Percentiles rank a stretch among this genome's conserved stretches.
Conservation (phyloP, 64 coral and sea anemone genomes). For the Hydrozoanthus tunicans region DNA sequence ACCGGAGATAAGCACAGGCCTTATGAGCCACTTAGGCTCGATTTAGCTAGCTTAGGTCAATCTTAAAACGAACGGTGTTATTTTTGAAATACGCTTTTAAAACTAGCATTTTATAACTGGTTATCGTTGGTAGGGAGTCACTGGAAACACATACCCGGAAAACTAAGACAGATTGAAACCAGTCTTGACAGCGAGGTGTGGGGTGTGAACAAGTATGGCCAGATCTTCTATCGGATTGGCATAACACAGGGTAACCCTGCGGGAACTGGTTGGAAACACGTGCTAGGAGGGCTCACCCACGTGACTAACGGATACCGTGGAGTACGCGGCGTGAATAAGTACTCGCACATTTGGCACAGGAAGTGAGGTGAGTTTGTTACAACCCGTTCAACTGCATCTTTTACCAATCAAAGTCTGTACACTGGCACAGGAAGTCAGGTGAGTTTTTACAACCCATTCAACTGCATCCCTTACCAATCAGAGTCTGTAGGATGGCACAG, state of each 20-base stretch:
- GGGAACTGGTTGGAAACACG: conserved; percentile 2
- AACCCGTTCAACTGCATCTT: neutral
- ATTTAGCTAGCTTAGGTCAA: too few species aligned
- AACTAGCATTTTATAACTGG: too few species aligned
- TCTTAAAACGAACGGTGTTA: too few species aligned
- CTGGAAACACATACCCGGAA: neutral
- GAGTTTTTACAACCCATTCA: too few species aligned
- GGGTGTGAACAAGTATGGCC: neutral
- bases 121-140: neutral
- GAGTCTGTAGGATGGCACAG: neutral
- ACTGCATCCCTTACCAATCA: too few species aligned
- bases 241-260: neutral
- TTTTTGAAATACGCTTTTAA: too few species aligned
- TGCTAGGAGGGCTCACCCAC: neutral
- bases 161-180: conserved; percentile 39
- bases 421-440: too few species aligned
- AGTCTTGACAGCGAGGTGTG: conserved; percentile 12
- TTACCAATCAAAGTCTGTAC: too few species aligned
- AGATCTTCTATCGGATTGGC: conserved; percentile 6
- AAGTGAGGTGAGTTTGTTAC: neutral
- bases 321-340: conserved; percentile 24
- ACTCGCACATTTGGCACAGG: neutral
- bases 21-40: too few species aligned
- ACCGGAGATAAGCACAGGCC: too few species aligned
- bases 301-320: conserved; percentile 43